A percentile compares a stretch with the other conserved stretches of the same genome.
Evolutionary conservation across 2,113 vertebrate genomes (phyloP).

Genomic region (Microcebus ravelobensis): DNA sequence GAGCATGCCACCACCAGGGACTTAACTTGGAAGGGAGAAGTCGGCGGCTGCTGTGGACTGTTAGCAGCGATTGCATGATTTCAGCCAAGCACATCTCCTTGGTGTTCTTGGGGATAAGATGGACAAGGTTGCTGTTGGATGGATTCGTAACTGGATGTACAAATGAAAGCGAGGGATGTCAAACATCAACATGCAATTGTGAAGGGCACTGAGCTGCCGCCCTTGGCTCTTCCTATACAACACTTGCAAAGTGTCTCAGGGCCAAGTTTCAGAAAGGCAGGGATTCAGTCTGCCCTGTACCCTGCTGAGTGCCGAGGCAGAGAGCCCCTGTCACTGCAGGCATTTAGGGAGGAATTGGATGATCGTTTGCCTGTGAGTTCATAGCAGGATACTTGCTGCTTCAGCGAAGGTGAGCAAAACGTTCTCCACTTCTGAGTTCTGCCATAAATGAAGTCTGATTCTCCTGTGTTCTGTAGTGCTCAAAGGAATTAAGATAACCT

Average conservation of each 20-base stretch:
- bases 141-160: not conserved
- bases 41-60: not conserved
- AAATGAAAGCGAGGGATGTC: not conserved
- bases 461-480: not conserved
- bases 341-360: not conserved
- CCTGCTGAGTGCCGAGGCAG: too few species aligned
- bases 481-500: not conserved
- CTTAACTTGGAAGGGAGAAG: not conserved
- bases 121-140: not conserved
- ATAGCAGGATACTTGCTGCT: not conserved
- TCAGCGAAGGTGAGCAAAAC: not conserved
- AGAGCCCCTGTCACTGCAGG: fast-evolving
- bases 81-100: not conserved
- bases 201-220: not conserved
- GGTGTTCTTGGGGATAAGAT: not conserved
- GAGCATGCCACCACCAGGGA: not conserved
- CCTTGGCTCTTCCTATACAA: not conserved
- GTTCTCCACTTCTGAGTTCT: not conserved
- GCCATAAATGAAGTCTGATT: not conserved
- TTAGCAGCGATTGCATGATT: not conserved
- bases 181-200: not conserved
- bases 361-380: not conserved
- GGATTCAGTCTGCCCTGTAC: not conserved
- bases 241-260: not conserved
- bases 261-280: not conserved